Percentiles rank a stretch among this genome's conserved stretches.
Conservation (phyloP, 2,113 vertebrate genomes). For the Vulpes lagopus region DNA sequence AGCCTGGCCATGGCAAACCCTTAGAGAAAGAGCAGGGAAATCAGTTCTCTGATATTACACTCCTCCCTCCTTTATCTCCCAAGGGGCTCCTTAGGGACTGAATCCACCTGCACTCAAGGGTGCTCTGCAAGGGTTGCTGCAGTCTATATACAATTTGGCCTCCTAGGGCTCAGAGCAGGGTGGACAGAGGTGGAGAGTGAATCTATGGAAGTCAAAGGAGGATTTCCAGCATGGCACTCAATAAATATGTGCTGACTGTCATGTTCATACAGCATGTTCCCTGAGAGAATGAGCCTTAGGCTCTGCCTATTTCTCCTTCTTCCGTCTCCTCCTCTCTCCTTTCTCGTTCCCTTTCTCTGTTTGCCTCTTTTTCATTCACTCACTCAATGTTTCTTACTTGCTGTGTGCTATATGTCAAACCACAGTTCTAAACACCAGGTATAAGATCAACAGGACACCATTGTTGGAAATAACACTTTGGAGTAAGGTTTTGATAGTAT, state of each 20-base stretch:
- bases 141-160: rapidly evolving
- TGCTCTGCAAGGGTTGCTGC: neutral
- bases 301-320: neutral
- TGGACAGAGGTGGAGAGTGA: neutral
- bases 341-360: neutral
- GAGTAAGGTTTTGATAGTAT: neutral
- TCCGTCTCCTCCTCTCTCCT: neutral
- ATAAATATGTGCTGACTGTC: neutral
- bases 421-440: neutral
- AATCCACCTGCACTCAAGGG: neutral
- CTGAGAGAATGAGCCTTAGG: neutral
- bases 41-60: neutral
- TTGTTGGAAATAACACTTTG: neutral
- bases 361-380: neutral
- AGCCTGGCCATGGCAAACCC: neutral
- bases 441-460: neutral
- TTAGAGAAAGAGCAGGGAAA: neutral
- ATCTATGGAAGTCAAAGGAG: neutral
- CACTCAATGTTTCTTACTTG: neutral
- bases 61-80: neutral
- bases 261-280: no score
- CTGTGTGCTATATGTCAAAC: neutral
- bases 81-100: neutral
- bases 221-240: neutral
- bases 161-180: neutral